A percentile compares a stretch with the other conserved stretches of the same genome.
Evolutionary conservation across 2,797 vertebrate genomes (phyloP).

Genomic region (Hippopotamyrus pictus): DNA sequence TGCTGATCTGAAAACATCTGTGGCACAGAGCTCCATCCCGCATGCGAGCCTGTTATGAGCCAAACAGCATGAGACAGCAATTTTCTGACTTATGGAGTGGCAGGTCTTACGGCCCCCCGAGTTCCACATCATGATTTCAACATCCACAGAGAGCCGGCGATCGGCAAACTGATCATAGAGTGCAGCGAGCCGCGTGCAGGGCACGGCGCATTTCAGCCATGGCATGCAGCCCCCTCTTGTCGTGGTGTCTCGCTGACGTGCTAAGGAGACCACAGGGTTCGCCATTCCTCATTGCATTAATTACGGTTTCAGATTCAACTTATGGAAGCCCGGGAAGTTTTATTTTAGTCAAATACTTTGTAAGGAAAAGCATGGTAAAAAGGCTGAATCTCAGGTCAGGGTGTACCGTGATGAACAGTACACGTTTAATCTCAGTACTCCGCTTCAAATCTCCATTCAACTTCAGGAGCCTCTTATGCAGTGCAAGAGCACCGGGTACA

Average conservation of each 20-base stretch:
- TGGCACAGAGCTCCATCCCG: background rate
- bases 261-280: background rate
- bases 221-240: background rate
- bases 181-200: background rate
- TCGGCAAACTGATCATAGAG: background rate
- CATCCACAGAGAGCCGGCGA: background rate
- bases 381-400: background rate
- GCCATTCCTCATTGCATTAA: background rate
- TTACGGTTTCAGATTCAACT: background rate
- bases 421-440: background rate
- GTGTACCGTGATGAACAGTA: background rate
- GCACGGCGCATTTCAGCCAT: background rate
- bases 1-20: background rate
- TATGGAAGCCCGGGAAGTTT: background rate
- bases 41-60: background rate
- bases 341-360: background rate
- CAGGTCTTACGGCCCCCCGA: too few relatives aligned
- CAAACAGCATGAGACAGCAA: too few relatives aligned
- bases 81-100: background rate
- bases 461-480: background rate
- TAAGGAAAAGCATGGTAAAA: background rate
- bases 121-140: background rate
- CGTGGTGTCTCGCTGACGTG: background rate
- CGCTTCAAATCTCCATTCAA: background rate
- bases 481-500: background rate